A percentile compares a stretch with the other conserved stretches of the same genome.
Conservation (phyloP, 1,140 invertebrate species). For the Sitobion miscanthi region DNA sequence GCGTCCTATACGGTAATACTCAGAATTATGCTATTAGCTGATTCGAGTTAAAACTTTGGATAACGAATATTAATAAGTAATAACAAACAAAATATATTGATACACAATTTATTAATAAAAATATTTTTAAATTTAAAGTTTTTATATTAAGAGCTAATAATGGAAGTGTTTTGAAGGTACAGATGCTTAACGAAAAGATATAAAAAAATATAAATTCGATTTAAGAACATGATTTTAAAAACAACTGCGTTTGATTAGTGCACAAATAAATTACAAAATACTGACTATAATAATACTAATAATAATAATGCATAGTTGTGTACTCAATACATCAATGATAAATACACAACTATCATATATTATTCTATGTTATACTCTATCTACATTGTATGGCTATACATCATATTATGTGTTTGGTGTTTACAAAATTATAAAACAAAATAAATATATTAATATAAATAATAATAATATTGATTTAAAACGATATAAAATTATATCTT, state of each 20-base stretch:
- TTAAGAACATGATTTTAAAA: not conserved
- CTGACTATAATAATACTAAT: not conserved
- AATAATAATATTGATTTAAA: not conserved
- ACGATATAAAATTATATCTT: not conserved
- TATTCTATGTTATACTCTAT: not conserved
- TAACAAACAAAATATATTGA: not conserved
- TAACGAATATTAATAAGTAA: not conserved
- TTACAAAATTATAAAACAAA: conserved; percentile 4
- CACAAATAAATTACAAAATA: conserved; percentile 13
- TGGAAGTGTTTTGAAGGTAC: not conserved
- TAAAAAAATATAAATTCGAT: conserved; percentile 1
- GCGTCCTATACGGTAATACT: not conserved
- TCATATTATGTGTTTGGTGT: not conserved
- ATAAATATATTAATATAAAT: not conserved
- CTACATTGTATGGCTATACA: conserved; percentile 11
- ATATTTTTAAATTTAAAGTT: not conserved
- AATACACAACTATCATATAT: not conserved
- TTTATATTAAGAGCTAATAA: not conserved
- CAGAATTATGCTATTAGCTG: not conserved
- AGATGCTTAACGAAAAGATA: not conserved
- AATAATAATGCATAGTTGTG: not conserved
- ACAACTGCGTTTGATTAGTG: not conserved
- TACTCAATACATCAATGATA: not conserved
- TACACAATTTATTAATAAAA: not conserved
- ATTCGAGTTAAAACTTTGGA: not conserved